Evolutionary conservation across 37 sponge, comb jelly and placozoan species (phyloP).

Genomic region (Spongilla lacustris): DNA sequence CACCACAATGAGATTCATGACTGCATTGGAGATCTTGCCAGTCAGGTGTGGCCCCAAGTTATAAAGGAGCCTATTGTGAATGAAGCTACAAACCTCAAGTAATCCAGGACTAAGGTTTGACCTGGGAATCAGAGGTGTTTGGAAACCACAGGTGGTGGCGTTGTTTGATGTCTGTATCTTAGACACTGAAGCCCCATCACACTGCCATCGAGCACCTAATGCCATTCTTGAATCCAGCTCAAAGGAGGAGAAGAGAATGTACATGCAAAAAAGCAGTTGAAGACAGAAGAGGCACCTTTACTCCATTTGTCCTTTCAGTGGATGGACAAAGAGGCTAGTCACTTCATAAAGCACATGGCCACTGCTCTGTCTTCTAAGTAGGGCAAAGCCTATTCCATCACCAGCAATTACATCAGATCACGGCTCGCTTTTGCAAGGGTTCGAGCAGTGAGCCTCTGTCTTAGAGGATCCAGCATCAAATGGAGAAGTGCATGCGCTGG

Average conservation of each 20-base stretch:
- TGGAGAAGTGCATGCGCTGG: not conserved
- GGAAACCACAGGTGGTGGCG: conserved; percentile 43
- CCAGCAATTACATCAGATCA: not conserved
- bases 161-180: conserved; percentile 62
- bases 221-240: conserved; percentile 20
- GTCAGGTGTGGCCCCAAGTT: conserved; percentile 22
- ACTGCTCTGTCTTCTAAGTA: conserved; percentile 14
- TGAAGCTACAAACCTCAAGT: conserved; percentile 13
- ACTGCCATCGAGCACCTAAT: not conserved
- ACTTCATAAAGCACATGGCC: not conserved
- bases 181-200: conserved; percentile 47
- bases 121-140: conserved; percentile 49
- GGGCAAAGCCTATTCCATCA: conserved; percentile 24
- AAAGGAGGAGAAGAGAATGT: conserved; percentile 9
- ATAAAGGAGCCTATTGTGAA: conserved; percentile 36
- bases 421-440: conserved; percentile 25
- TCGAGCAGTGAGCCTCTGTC: conserved; percentile 17
- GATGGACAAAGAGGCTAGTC: conserved; percentile 39
- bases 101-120: conserved; percentile 31
- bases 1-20: conserved; percentile 39
- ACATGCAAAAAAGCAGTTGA: conserved; percentile 19
- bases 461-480: conserved; percentile 22
- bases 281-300: conserved; percentile 17
- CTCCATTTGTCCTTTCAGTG: conserved; percentile 47
- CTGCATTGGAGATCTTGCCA: conserved; percentile 47